These are phyloP conservation scores for Psylliodes chrysocephalus DNA, from an alignment of 2,888 invertebrate species.

Conservation along the genomic window DNA sequence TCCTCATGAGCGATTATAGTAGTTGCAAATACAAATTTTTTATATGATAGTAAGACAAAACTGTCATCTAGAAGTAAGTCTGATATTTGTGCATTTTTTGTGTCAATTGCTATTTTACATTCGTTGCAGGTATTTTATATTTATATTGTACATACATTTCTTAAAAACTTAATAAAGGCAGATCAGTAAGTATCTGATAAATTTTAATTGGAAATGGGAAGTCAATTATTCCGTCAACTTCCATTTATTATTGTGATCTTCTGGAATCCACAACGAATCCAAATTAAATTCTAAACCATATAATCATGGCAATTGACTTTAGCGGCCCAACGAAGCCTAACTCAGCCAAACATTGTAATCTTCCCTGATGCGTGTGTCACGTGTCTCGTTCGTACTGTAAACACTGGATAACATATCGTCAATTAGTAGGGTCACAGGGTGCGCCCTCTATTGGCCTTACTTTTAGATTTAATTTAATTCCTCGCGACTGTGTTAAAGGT, in stretches of 20 bases:
- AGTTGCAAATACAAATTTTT: too few relatives aligned
- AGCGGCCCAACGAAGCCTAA: constrained; percentile 18
- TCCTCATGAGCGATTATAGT: too few relatives aligned
- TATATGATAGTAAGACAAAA: too few relatives aligned
- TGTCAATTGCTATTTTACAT: too few relatives aligned
- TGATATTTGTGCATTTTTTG: too few relatives aligned
- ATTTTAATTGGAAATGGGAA: not conserved
- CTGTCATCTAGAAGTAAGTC: too few relatives aligned
- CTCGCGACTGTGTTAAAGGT: constrained; percentile 3
- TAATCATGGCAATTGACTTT: constrained; percentile 40
- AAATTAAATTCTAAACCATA: constrained; percentile 35
- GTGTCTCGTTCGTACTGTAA: constrained; percentile 36
- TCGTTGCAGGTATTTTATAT: too few relatives aligned
- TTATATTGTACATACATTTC: too few relatives aligned
- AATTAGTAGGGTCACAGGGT: constrained; percentile 25
- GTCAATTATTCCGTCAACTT: not conserved
- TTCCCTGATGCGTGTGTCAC: constrained; percentile 33
- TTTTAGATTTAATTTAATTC: constrained; percentile 16
- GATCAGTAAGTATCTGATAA: not conserved
- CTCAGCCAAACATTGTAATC: constrained; percentile 33
- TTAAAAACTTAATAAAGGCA: too few relatives aligned
- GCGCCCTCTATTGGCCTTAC: not conserved
- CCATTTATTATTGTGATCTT: constrained; percentile 26
- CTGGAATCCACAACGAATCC: constrained; percentile 16
- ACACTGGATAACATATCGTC: constrained; percentile 31